Evolutionary conservation across 2,888 invertebrate genomes (phyloP).

Genomic region (Volucella inflata): DNA sequence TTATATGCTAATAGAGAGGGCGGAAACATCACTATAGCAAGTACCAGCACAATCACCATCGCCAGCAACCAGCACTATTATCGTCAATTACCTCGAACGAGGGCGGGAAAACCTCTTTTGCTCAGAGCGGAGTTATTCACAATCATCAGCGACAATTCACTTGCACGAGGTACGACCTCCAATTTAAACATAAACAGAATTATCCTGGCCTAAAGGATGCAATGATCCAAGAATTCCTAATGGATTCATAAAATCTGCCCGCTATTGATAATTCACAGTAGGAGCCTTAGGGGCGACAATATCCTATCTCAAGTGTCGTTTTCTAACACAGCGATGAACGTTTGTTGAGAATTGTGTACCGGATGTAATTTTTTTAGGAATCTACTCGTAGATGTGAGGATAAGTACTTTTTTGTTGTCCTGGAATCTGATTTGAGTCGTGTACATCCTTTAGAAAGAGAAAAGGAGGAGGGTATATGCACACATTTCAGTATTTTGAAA

Average conservation of each 20-base stretch:
- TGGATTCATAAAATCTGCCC: constrained; percentile 52
- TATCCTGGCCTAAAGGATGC: constrained; percentile 36
- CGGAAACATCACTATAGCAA: not conserved
- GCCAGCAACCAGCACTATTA: not conserved
- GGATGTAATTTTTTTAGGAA: constrained; percentile 36
- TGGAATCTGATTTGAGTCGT: constrained; percentile 10
- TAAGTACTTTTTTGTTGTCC: constrained; percentile 1
- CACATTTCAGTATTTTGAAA: not conserved
- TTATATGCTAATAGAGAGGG: constrained; percentile 28
- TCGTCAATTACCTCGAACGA: not conserved
- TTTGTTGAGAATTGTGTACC: not conserved
- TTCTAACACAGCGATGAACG: constrained; percentile 5
- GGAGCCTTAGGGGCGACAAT: constrained; percentile 35
- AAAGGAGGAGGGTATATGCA: constrained; percentile 19
- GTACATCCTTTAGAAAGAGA: not conserved
- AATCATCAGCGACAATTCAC: not conserved
- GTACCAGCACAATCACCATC: not conserved
- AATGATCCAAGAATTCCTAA: constrained; percentile 51
- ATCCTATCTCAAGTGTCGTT: constrained; percentile 2
- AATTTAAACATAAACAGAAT: constrained; percentile 40
- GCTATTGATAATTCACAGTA: constrained; percentile 52
- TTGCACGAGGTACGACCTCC: not conserved
- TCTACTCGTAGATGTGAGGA: not conserved
- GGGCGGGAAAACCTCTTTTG: too few relatives aligned
- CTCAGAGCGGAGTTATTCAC: constrained; percentile 6